Evolutionary conservation across 2,113 vertebrate species (phyloP), one percentile per base, ranked within the genome.

Genomic region (Amblyopsis rosae): DNA sequence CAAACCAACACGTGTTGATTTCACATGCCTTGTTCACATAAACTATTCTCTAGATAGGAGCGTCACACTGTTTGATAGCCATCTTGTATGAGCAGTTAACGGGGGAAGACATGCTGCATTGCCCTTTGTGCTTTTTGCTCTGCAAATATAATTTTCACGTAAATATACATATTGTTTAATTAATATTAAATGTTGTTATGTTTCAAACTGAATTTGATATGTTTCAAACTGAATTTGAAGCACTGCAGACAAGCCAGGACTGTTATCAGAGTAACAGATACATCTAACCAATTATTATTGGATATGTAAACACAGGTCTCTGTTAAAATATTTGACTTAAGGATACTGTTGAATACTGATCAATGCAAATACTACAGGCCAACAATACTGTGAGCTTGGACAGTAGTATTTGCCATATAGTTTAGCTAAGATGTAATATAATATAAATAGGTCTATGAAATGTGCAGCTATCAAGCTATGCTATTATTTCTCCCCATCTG

Each of bases 241-340:
- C n/a, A 55, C 3, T 19, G 11, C 5, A 66, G 35, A 72, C 63
- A 69, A 65, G 66, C 15, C 35, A 41, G 35, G 35, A 6, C 35
- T 59, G 19, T 0, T 76, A 82, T 85, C 75, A 68, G 69, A 62
- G 49, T 32, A 16, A 55, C 26, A 49, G 48, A 76, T 58, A 65
- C 33, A 69, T 12, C 9, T 3, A 3, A 16, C 1, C 69, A 45
- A 69, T 61, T 49, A 51, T 62, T 16, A 26, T 72, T 69, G 62
- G 13, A 65, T 56, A 19, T 17, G 11, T 57, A 61, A 45, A 17
- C 63, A n/a, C 4, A 0, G 61, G 7, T 17, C 16, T 10, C 15
- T 59, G 51, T 0, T 56, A 63, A 82, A 84, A 84, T 82, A 84
- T 82, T 76, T 77, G 71, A 69, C 69, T 73, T 54, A 35, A 58